phyloP scores from a whole-genome alignment of 2,113 vertebrate species.

The Circaetus cinerascens region DNA sequence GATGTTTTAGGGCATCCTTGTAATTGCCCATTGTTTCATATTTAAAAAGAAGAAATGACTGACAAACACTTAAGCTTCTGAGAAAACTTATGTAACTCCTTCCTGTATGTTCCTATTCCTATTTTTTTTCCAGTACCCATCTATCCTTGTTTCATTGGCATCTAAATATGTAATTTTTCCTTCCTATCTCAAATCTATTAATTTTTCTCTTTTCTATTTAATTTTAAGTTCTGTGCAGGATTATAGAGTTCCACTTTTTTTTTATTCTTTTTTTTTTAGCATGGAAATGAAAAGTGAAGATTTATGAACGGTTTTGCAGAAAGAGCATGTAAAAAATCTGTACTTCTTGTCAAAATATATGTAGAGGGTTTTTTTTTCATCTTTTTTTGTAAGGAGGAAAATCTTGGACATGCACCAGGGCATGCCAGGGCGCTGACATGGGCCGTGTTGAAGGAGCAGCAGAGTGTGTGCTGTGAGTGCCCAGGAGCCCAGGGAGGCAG shows the following conservation, averaged over 20 bases:
- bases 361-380: accelerated
- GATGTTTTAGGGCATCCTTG: neutral
- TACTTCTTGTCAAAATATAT: neutral
- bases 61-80: neutral
- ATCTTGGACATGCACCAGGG: neutral
- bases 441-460: neutral
- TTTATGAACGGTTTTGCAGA: neutral
- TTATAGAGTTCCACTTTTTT: neutral
- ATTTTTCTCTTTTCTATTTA: neutral
- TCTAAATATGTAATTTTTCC: neutral
- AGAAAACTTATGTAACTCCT: neutral
- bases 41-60: neutral
- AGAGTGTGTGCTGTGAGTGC: neutral
- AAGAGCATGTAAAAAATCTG: neutral
- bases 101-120: neutral
- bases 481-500: neutral
- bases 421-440: accelerated
- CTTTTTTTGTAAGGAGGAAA: neutral
- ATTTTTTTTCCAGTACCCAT: neutral
- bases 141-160: neutral
- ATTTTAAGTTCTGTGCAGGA: neutral
- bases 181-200: neutral
- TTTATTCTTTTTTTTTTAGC: neutral
- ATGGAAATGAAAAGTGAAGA: neutral
- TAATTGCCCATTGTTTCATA: neutral